phyloP scores from a whole-genome alignment of 2,888 invertebrate species.

The Drosophila austrosaltans region DNA sequence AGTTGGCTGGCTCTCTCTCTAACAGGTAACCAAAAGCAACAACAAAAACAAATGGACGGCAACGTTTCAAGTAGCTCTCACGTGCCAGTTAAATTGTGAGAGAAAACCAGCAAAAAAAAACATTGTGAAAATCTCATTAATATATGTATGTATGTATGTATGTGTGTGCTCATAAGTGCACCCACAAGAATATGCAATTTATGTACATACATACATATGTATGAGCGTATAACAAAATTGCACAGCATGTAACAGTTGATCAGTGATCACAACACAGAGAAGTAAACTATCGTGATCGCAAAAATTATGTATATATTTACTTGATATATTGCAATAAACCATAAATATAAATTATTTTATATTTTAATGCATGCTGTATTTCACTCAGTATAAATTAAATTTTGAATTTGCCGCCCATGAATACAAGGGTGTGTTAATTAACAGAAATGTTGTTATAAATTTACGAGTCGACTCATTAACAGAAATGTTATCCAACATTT shows the following conservation, averaged over 20 bases:
- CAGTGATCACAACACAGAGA: no score
- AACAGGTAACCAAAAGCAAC: neutral
- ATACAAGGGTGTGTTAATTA: neutral
- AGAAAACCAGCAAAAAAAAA: neutral
- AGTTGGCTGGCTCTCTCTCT: neutral
- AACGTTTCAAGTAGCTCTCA: constrained; percentile 1
- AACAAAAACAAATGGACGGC: neutral
- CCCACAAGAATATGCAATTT: no score
- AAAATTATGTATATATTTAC: no score
- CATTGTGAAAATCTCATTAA: neutral
- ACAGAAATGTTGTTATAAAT: neutral
- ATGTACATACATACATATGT: no score
- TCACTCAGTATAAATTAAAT: no score
- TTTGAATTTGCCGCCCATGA: no score
- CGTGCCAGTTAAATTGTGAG: constrained; percentile 3
- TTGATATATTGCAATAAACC: no score
- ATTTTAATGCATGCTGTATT: no score
- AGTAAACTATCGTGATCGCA: no score
- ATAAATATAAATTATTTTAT: no score
- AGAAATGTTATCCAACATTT: neutral
- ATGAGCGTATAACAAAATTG: no score
- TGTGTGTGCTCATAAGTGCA: neutral
- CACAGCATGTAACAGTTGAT: no score
- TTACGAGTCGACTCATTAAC: neutral
- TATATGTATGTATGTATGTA: neutral